phyloP scores from a whole-genome alignment of 1,140 invertebrate species.

The Pseudoatta argentina region DNA sequence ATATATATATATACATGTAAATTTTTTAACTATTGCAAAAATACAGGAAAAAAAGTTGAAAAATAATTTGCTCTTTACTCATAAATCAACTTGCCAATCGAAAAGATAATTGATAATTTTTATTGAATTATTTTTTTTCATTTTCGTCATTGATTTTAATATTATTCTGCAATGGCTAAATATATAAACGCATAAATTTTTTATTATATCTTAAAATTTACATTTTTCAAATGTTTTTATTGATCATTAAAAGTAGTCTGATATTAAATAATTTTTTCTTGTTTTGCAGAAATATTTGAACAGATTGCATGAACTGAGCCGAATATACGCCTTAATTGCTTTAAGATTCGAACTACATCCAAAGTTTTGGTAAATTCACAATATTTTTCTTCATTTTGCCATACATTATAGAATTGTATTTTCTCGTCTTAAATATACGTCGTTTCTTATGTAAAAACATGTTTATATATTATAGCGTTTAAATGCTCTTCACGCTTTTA shows the following conservation, averaged over 20 bases:
- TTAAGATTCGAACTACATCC: slow-evolving; percentile 78
- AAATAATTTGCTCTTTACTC: slow-evolving; percentile 27
- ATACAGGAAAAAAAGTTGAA: background rate
- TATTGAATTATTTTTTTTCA: background rate
- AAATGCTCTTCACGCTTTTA: slow-evolving; percentile 1
- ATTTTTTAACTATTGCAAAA: slow-evolving; percentile 28
- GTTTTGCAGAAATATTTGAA: slow-evolving; percentile 83
- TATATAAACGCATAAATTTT: background rate
- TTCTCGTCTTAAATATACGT: slow-evolving; percentile 2
- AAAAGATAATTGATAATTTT: background rate
- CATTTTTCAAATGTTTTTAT: background rate
- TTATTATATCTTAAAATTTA: background rate
- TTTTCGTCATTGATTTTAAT: slow-evolving; percentile 59
- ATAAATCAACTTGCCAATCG: background rate
- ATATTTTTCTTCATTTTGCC: slow-evolving; percentile 30
- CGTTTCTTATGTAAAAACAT: slow-evolving; percentile 16
- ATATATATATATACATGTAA: too few species aligned
- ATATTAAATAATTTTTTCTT: slow-evolving; percentile 57
- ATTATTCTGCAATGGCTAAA: slow-evolving; percentile 1
- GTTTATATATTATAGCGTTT: background rate
- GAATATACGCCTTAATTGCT: slow-evolving; percentile 79
- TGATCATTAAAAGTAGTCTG: background rate
- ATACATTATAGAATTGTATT: background rate
- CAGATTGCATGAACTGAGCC: slow-evolving; percentile 82
- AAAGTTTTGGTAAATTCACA: slow-evolving; percentile 76